Conservation (phyloP, 2,113 vertebrate genomes). For the Prunella himalayana region DNA sequence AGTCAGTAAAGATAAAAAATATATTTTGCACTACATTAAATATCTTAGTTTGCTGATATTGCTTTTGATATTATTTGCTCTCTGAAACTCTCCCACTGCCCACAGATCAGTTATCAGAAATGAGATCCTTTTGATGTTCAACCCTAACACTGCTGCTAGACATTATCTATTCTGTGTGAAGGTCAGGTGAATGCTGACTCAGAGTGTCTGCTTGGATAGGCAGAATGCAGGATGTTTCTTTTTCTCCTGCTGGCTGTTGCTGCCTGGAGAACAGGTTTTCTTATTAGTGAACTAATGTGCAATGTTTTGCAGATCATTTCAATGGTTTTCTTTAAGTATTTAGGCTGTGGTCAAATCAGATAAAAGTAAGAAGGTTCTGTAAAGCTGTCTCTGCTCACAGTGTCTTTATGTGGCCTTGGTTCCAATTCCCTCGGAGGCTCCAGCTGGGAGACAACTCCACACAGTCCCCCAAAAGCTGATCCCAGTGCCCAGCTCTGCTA, state of each 20-base stretch:
- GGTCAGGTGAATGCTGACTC: slow-evolving; percentile 38
- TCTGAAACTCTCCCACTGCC: neutral
- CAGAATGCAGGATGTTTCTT: neutral
- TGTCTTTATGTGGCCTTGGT: neutral
- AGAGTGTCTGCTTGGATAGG: neutral
- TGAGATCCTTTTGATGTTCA: slow-evolving; percentile 48
- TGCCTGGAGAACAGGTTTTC: neutral
- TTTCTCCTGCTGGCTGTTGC: neutral
- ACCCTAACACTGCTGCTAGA: neutral
- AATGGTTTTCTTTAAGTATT: neutral
- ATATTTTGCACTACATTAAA: neutral
- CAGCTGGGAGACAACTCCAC: neutral
- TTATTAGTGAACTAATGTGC: neutral
- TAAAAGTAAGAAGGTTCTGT: neutral
- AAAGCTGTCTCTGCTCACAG: neutral
- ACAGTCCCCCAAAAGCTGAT: neutral
- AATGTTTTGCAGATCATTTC: neutral
- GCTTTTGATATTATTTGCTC: slow-evolving; percentile 33
- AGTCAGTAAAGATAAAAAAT: neutral
- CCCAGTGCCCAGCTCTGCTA: neutral
- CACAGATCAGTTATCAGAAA: slow-evolving; percentile 48
- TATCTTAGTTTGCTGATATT: slow-evolving; percentile 5
- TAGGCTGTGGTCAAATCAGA: neutral
- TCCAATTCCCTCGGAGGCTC: neutral
- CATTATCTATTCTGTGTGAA: slow-evolving; percentile 24